Evolutionary conservation across 2,888 invertebrate species (phyloP).

Genomic region (Pristionchus maxplancki): DNA sequence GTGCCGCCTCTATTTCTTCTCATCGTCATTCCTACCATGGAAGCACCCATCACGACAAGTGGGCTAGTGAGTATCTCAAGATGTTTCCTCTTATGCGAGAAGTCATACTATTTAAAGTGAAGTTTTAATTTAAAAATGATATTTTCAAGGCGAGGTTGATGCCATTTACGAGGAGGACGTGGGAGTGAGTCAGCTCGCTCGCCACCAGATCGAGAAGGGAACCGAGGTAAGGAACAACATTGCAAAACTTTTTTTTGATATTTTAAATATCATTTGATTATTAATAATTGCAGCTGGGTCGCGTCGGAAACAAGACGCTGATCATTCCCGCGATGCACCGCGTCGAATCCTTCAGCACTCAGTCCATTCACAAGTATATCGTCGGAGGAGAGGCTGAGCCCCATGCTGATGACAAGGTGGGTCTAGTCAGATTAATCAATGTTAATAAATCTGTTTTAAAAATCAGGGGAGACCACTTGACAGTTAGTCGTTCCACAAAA

Average conservation of each 20-base stretch:
- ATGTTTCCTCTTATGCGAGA: not conserved
- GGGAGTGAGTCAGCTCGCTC: conserved; percentile 58
- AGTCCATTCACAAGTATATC: conserved; percentile 66
- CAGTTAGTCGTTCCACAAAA: no score
- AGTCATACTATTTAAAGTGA: not conserved
- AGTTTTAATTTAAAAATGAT: not conserved
- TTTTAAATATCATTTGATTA: no score
- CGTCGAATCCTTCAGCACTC: conserved; percentile 60
- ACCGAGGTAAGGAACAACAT: conserved; percentile 55
- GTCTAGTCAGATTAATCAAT: not conserved
- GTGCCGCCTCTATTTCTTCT: conserved; percentile 1
- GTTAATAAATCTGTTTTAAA: no score
- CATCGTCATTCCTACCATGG: conserved; percentile 37
- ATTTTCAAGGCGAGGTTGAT: conserved; percentile 19
- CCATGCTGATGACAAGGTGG: conserved; percentile 70
- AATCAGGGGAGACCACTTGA: no score
- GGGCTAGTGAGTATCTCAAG: conserved; percentile 18
- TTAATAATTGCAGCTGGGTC: conserved; percentile 57
- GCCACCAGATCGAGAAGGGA: conserved; percentile 58
- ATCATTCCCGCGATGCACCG: conserved; percentile 62
- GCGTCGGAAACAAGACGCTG: conserved; percentile 57
- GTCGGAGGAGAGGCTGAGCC: conserved; percentile 68
- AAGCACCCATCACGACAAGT: conserved; percentile 41
- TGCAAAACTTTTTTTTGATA: not conserved
- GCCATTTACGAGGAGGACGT: conserved; percentile 62